Evolutionary conservation across 2,113 vertebrate genomes (phyloP).

Genomic region (Misgurnus anguillicaudatus): DNA sequence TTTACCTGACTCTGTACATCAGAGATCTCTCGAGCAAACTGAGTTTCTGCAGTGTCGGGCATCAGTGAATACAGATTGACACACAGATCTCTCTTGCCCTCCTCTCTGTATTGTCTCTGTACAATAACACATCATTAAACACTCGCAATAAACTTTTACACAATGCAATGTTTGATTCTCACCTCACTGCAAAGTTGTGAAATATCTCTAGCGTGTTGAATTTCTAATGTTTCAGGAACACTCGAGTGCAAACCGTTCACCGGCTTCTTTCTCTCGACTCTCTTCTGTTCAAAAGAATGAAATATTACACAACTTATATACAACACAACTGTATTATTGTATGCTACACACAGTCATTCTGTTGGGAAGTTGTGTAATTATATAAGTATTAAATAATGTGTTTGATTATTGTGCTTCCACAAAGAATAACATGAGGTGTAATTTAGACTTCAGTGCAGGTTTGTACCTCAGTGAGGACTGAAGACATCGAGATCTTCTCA

Average conservation of each 20-base stretch:
- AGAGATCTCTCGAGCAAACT: conserved; percentile 81
- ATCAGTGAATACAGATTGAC: conserved; percentile 81
- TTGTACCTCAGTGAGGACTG: too few species aligned
- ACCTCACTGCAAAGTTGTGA: conserved; percentile 18
- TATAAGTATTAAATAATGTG: too few species aligned
- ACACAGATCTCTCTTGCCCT: conserved; percentile 48
- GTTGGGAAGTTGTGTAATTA: too few species aligned
- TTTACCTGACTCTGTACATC: conserved; percentile 88
- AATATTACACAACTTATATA: neutral
- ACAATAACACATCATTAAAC: neutral
- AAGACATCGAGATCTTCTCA: too few species aligned
- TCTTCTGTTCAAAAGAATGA: conserved; percentile 65
- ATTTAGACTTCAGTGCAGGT: too few species aligned
- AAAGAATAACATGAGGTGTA: too few species aligned
- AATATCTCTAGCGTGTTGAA: conserved; percentile 78
- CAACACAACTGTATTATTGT: too few species aligned
- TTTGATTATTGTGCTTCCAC: too few species aligned
- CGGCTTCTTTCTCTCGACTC: conserved; percentile 44
- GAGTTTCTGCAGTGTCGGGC: conserved; percentile 86
- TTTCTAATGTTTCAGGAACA: conserved; percentile 82
- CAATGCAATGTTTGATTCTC: neutral
- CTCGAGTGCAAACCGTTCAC: conserved; percentile 77
- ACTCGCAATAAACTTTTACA: neutral
- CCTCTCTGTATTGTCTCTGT: conserved; percentile 65
- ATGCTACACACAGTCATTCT: too few species aligned